Evolutionary conservation across 2,113 vertebrate species (phyloP).

Genomic region (Cacatua alba): DNA sequence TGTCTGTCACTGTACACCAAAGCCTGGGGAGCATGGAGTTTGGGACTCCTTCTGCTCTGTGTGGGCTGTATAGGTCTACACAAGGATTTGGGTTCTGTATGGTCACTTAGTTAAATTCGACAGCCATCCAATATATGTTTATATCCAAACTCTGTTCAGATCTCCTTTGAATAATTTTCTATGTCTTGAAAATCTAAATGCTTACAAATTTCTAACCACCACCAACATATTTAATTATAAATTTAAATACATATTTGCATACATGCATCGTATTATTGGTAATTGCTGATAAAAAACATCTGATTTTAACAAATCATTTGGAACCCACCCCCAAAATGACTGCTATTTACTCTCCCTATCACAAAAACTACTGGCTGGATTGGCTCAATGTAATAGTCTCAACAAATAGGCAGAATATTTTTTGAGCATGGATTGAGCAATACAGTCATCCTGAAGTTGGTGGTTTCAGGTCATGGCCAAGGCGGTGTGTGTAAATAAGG

Average conservation of each 20-base stretch:
- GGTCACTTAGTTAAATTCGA: background rate
- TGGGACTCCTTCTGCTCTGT: rapidly evolving
- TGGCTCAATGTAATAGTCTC: background rate
- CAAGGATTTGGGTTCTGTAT: background rate
- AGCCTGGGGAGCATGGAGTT: background rate
- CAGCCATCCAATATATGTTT: background rate
- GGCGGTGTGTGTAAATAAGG: background rate
- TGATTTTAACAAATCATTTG: background rate
- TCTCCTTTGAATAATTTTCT: background rate
- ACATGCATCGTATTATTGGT: background rate
- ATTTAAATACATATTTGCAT: background rate
- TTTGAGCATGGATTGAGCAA: background rate
- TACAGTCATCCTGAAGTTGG: background rate
- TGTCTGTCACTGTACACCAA: background rate
- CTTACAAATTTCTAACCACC: background rate
- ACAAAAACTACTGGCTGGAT: background rate
- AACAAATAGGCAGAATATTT: background rate
- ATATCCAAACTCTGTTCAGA: background rate
- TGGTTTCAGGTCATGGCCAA: background rate
- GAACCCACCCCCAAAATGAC: background rate
- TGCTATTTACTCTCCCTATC: background rate
- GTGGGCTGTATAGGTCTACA: background rate
- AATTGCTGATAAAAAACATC: background rate
- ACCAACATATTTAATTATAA: background rate
- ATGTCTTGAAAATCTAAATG: background rate